Percentiles rank a stretch among this genome's conserved stretches.
Evolutionary conservation across 2,888 invertebrate species (phyloP).

Genomic region (Rhodophaea formosa): DNA sequence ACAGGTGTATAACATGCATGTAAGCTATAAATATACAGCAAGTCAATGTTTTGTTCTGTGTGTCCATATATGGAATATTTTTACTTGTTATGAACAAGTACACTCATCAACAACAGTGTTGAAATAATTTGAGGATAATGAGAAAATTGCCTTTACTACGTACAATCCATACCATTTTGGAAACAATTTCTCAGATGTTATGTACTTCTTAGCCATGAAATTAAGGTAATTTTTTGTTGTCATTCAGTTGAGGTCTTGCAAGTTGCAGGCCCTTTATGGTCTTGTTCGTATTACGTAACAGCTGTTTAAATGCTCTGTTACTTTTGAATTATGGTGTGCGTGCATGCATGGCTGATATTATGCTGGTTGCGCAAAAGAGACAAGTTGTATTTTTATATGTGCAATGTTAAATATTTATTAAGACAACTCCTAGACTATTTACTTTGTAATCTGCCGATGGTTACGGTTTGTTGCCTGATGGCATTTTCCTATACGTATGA

Average conservation of each 20-base stretch:
- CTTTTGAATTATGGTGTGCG: background rate
- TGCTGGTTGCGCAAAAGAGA: background rate
- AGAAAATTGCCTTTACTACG: background rate
- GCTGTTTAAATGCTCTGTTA: background rate
- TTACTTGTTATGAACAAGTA: background rate
- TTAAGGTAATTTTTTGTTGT: background rate
- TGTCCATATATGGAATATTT: background rate
- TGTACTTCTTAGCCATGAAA: background rate
- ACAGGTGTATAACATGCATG: conserved; percentile 51
- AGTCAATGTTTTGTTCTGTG: conserved; percentile 7
- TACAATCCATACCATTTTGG: background rate
- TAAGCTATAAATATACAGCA: conserved; percentile 21
- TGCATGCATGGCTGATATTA: background rate
- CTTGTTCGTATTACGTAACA: background rate
- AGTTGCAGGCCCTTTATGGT: background rate
- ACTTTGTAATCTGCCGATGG: too few species aligned
- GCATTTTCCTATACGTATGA: too few species aligned
- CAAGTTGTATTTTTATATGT: conserved; percentile 25
- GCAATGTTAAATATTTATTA: conserved; percentile 21
- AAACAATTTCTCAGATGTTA: background rate
- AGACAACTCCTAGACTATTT: background rate
- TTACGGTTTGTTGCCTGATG: too few species aligned
- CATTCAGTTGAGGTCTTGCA: background rate
- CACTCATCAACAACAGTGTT: background rate
- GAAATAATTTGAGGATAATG: background rate